Conservation (phyloP, 2,113 vertebrate species). For the Datnioides undecimradiatus region DNA sequence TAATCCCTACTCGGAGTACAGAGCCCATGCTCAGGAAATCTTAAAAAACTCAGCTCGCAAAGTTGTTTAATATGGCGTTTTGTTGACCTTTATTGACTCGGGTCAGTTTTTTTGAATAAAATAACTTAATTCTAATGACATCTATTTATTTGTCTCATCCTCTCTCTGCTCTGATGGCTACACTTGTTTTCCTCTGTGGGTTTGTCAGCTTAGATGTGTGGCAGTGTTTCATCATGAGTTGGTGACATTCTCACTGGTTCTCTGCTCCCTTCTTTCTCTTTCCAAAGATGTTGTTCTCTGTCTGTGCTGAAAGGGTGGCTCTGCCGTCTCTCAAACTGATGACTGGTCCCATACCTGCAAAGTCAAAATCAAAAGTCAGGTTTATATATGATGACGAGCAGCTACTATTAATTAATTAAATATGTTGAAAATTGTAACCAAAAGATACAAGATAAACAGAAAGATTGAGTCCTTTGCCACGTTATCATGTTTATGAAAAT, state of each 20-base stretch:
- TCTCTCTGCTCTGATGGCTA: slow-evolving; percentile 35
- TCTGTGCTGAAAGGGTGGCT: slow-evolving; percentile 27
- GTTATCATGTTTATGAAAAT: not conserved
- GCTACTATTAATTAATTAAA: too few species aligned
- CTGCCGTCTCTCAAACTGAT: slow-evolving; percentile 89
- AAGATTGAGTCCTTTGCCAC: not conserved
- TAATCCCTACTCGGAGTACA: slow-evolving; percentile 19
- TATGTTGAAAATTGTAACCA: not conserved
- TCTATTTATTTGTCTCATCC: slow-evolving; percentile 44
- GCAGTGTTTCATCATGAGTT: slow-evolving; percentile 74
- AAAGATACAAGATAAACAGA: not conserved
- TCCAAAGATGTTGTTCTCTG: slow-evolving; percentile 29
- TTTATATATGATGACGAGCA: not conserved
- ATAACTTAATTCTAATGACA: slow-evolving; percentile 61
- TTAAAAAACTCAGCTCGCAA: slow-evolving; percentile 52
- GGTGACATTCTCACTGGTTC: slow-evolving; percentile 56
- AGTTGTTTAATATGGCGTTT: slow-evolving; percentile 52
- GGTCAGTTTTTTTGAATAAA: slow-evolving; percentile 25
- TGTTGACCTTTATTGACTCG: slow-evolving; percentile 39
- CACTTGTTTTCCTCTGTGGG: slow-evolving; percentile 45
- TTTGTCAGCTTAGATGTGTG: slow-evolving; percentile 60
- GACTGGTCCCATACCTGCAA: slow-evolving; percentile 91
- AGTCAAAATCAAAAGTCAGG: slow-evolving; percentile 5
- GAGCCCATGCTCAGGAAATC: slow-evolving; percentile 12
- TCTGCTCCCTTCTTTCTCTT: slow-evolving; percentile 40